Base-by-base conservation (phyloP, 2,797 vertebrate species). In the Aphelocoma californica region DNA sequence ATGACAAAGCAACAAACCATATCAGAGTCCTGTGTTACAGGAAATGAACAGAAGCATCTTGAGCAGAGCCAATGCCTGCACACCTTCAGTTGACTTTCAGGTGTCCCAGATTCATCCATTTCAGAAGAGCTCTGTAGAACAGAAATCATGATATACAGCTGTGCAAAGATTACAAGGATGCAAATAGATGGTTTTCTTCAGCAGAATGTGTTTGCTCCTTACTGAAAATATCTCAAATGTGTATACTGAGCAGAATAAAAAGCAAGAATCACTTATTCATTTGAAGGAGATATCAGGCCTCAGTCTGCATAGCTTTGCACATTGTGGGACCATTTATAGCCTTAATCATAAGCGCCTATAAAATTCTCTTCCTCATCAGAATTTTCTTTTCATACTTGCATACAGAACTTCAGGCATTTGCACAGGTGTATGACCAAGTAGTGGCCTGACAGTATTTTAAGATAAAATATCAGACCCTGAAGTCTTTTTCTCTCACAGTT, bases 221-320 rank as follows among this genome's bases (percentile, higher is more conserved):
- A 93, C 88, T 95, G 88, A 95, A 97, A 96, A 94, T 96, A 95
- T 87, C 94, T 92, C 86, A 65, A 87, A 95, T 89, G 34, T 92
- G 67, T 91, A 57, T 45, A 53, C 80, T 89, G 86, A 97, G 69
- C 28, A 89, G 78, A 96, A 95, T 95, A 85, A 94, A 96, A 96
- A 95, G 72, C 65, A 82, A 96, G 79, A 92, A 87, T 88, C 71
- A 80, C 34, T 93, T 89, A 93, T 80, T 94, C 81, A 74, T 71
- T 32, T 87, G 84, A 85, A 93, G 69, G 50, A 92, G 72, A 87
- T 78, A 86, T 82, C 84, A 91, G 88, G 61, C 71, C 75, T 67
- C 60, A 85, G 84, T 70, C 74, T 91, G 81, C 83, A 82, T 26
- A 86, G 65, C 75, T 91, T 89, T 93, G 75, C 88, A 89, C 81